Conservation (phyloP, 1,140 invertebrate genomes). For the Drosophila nigromelanica region DNA sequence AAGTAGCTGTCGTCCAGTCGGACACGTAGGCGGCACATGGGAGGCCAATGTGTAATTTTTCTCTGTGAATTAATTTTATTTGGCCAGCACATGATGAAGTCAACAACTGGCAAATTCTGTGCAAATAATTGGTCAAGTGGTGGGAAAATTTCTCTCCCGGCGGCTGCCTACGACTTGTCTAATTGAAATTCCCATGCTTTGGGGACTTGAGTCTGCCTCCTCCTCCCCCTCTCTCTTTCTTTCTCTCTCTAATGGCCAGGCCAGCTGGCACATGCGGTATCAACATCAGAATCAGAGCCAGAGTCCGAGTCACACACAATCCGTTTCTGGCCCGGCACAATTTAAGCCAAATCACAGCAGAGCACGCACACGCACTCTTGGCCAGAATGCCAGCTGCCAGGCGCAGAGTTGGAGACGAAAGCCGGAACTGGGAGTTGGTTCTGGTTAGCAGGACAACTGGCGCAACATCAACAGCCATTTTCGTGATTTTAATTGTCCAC, state of each 20-base stretch:
- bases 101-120: conserved; percentile 25
- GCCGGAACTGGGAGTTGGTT: conserved; percentile 6
- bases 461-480: conserved; percentile 69
- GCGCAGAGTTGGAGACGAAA: not conserved
- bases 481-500: conserved; percentile 75
- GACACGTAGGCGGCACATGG: conserved; percentile 49
- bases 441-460: conserved; percentile 27
- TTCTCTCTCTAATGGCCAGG: conserved; percentile 38
- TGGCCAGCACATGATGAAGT: conserved; percentile 34
- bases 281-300: conserved; percentile 10
- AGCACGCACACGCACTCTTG: conserved; percentile 45
- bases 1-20: conserved; percentile 11
- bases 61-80: conserved; percentile 19
- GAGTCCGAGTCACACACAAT: conserved; percentile 17
- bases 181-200: conserved; percentile 59
- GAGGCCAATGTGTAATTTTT: conserved; percentile 43
- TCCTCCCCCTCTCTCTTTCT: not conserved
- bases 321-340: conserved; percentile 20
- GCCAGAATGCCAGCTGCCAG: not conserved
- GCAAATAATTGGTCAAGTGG: conserved; percentile 36
- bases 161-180: conserved; percentile 13
- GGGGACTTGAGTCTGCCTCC: conserved; percentile 1
- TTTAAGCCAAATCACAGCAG: conserved; percentile 53
- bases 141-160: conserved; percentile 45
- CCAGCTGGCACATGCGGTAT: conserved; percentile 30